Percentiles rank a stretch among this genome's conserved stretches.
These are phyloP conservation scores for Xylota sylvarum DNA, from an alignment of 2,888 invertebrate species.

Conservation along the genomic window DNA sequence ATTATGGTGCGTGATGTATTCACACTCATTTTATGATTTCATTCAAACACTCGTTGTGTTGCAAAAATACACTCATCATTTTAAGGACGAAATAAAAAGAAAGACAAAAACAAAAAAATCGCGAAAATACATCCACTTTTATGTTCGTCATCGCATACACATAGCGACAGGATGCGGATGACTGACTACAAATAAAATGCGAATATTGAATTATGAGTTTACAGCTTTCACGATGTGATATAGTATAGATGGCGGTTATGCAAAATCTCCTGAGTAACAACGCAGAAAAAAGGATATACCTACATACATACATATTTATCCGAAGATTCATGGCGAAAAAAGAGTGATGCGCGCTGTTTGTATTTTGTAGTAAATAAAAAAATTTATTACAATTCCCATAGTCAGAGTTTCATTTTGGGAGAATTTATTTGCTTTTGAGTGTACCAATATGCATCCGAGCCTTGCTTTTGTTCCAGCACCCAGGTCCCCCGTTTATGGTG, in stretches of 20 bases:
- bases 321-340: slow-evolving; percentile 24
- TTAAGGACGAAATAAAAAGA: slow-evolving; percentile 26
- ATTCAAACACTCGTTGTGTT: slow-evolving; percentile 45
- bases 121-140: slow-evolving; percentile 20
- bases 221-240: slow-evolving; percentile 27
- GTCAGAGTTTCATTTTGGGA: slow-evolving; percentile 12
- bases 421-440: slow-evolving; percentile 45
- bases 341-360: slow-evolving; percentile 23
- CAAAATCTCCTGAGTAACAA: slow-evolving; percentile 16
- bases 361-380: slow-evolving; percentile 43
- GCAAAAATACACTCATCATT: slow-evolving; percentile 40
- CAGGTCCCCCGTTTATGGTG: slow-evolving; percentile 10
- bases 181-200: slow-evolving; percentile 47
- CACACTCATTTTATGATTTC: slow-evolving; percentile 62
- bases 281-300: neutral
- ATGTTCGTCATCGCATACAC: slow-evolving; percentile 18
- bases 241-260: slow-evolving; percentile 36
- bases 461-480: neutral
- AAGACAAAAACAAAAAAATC: neutral
- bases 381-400: slow-evolving; percentile 28
- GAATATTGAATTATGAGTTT: slow-evolving; percentile 64
- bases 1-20: slow-evolving; percentile 66
- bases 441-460: slow-evolving; percentile 32
- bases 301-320: slow-evolving; percentile 23
- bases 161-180: slow-evolving; percentile 36